phyloP scores from a whole-genome alignment of 2,797 vertebrate genomes.

The Sebastes umbrosus region DNA sequence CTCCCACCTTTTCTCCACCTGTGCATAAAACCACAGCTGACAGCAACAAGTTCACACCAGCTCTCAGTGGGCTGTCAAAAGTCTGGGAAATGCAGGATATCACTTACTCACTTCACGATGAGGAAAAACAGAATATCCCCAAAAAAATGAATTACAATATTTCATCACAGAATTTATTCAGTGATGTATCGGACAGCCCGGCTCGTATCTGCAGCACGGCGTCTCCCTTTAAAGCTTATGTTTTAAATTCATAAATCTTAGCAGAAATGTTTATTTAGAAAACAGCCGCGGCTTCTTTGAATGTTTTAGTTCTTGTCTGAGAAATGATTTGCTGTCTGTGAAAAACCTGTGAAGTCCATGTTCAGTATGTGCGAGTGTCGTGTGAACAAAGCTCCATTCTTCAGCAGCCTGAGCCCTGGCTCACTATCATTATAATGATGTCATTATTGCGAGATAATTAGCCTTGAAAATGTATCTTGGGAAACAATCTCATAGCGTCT shows the following conservation, averaged over 20 bases:
- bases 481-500: slow-evolving; percentile 55
- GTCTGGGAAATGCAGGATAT: neutral
- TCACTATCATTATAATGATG: slow-evolving; percentile 61
- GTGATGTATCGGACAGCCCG: neutral
- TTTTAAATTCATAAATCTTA: neutral
- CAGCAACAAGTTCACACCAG: slow-evolving; percentile 23
- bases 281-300: neutral
- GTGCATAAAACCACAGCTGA: slow-evolving; percentile 37
- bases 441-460: slow-evolving; percentile 72
- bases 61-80: slow-evolving; percentile 27
- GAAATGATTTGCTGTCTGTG: neutral
- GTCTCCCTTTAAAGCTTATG: neutral
- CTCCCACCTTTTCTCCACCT: slow-evolving; percentile 4
- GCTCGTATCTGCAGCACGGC: neutral
- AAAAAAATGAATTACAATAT: neutral
- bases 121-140: neutral
- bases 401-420: slow-evolving; percentile 33
- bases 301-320: neutral
- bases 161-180: neutral
- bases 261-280: neutral
- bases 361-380: neutral
- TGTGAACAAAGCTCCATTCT: slow-evolving; percentile 37
- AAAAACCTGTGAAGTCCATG: neutral
- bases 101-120: neutral
- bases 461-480: slow-evolving; percentile 61